A percentile compares a stretch with the other conserved stretches of the same genome.
Evolutionary conservation across 2,888 invertebrate genomes (phyloP).

Genomic region (Laothoe populi): DNA sequence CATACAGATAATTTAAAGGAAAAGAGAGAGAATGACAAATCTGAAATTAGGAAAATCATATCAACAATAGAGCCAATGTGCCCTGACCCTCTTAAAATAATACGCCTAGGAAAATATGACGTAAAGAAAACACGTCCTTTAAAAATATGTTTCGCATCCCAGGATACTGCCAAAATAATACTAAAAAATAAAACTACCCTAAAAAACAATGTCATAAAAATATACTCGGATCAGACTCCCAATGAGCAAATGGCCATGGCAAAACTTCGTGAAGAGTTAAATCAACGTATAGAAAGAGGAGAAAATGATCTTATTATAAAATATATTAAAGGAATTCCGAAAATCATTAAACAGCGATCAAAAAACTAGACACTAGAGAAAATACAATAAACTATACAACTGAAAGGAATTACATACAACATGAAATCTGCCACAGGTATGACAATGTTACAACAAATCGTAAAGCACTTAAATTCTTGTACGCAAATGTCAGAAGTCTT

Average conservation of each 20-base stretch:
- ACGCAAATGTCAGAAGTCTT: neutral
- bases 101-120: neutral
- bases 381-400: neutral
- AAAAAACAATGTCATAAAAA: neutral
- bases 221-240: neutral
- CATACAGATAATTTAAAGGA: neutral
- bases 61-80: neutral
- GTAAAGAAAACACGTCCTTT: neutral
- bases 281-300: neutral
- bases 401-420: neutral
- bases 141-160: neutral
- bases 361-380: neutral
- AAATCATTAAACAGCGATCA: neutral
- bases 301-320: neutral
- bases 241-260: neutral
- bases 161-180: neutral
- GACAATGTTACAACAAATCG: neutral
- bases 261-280: neutral
- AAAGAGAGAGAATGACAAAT: neutral
- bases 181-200: neutral
- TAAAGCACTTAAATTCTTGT: neutral
- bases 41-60: neutral
- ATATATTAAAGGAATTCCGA: neutral
- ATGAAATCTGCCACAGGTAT: neutral
- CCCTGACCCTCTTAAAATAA: neutral